Percentiles rank a stretch among this genome's conserved stretches.
phyloP scores from a whole-genome alignment of 1,140 invertebrate genomes.

The Drosophila albomicans region DNA sequence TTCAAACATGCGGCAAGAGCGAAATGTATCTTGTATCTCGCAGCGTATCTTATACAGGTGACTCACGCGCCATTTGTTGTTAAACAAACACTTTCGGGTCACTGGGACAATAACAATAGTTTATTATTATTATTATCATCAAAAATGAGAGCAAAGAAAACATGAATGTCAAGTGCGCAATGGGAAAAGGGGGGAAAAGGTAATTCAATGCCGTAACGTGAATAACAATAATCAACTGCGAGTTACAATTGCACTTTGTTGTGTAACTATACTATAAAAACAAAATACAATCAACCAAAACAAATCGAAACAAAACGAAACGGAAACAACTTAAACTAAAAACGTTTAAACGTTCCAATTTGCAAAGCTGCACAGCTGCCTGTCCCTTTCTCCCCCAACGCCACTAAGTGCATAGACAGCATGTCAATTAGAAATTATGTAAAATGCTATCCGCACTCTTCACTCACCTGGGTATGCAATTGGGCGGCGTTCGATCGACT shows the following conservation, averaged over 20 bases:
- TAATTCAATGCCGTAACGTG: not conserved
- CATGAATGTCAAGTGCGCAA: conserved; percentile 33
- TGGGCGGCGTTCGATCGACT: conserved; percentile 97
- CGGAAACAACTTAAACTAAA: no score
- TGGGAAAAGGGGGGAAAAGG: not conserved
- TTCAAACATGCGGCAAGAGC: conserved; percentile 20
- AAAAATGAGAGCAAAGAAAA: not conserved
- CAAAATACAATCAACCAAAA: not conserved
- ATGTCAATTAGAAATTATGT: conserved; percentile 33
- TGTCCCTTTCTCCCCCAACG: not conserved
- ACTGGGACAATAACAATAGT: conserved; percentile 14
- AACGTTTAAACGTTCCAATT: not conserved
- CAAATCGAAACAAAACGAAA: not conserved
- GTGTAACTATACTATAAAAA: conserved; percentile 7
- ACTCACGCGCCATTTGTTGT: conserved; percentile 16
- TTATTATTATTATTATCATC: not conserved
- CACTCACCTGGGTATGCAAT: conserved; percentile 97
- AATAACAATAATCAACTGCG: conserved; percentile 6
- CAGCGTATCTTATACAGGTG: conserved; percentile 21
- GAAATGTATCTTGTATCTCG: conserved; percentile 14
- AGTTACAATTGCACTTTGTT: conserved; percentile 42
- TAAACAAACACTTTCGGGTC: conserved; percentile 24
- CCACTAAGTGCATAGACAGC: not conserved
- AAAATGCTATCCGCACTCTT: conserved; percentile 11
- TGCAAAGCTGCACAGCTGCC: not conserved